Evolutionary conservation across 1,140 invertebrate genomes (phyloP).

Genomic region (Eulimnadia texana): DNA sequence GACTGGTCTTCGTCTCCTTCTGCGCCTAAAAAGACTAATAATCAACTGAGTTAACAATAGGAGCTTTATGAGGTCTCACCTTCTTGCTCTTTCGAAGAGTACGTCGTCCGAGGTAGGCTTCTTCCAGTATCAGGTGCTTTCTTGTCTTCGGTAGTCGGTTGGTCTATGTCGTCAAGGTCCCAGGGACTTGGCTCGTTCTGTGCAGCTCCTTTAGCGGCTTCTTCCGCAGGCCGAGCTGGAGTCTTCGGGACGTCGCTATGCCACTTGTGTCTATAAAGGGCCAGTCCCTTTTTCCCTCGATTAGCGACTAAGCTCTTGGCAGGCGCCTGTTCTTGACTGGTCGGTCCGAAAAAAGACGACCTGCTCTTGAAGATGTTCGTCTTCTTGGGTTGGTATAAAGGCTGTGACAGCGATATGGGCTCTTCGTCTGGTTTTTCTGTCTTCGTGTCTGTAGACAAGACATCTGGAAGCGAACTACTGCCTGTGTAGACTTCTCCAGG

Average conservation of each 20-base stretch:
- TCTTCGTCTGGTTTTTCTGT: neutral
- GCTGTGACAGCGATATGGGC: neutral
- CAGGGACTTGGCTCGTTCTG: constrained; percentile 7
- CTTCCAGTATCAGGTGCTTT: constrained; percentile 39
- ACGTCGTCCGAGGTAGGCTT: neutral
- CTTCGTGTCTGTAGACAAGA: neutral
- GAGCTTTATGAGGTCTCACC: neutral
- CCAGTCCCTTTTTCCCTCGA: constrained; percentile 50
- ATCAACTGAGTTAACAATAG: neutral
- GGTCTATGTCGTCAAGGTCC: constrained; percentile 30
- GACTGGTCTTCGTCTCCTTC: neutral
- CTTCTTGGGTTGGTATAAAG: constrained; percentile 46
- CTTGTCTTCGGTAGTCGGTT: constrained; percentile 39
- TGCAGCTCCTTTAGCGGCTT: constrained; percentile 17
- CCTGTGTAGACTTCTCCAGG: neutral
- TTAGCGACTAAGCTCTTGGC: neutral
- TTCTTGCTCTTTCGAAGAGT: neutral
- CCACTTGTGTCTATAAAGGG: constrained; percentile 77
- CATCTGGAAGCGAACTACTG: neutral
- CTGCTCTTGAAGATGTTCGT: constrained; percentile 77
- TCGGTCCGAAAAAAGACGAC: constrained; percentile 25
- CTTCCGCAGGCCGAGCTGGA: constrained; percentile 17
- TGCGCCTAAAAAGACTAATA: neutral
- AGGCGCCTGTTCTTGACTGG: constrained; percentile 6
- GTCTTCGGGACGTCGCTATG: constrained; percentile 41